Evolutionary conservation across 2,888 invertebrate species (phyloP).

Genomic region (Tetragonisca angustula): DNA sequence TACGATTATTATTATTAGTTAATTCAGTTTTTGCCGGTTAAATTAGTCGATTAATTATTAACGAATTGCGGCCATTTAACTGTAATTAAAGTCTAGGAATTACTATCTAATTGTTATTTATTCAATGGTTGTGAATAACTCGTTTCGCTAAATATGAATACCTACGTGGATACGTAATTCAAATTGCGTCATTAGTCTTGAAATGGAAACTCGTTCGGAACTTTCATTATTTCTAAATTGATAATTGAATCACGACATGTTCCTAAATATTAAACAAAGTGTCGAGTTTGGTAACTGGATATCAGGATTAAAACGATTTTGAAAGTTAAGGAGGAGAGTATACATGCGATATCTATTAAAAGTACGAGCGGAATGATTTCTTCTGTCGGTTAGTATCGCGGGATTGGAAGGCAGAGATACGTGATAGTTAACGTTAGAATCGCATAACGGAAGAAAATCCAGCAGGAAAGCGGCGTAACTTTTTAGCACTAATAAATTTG

Average conservation of each 20-base stretch:
- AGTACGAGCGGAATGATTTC: neutral
- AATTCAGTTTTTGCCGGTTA: no score
- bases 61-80: no score
- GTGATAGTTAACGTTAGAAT: constrained; percentile 23
- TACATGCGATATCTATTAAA: neutral
- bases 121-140: no score
- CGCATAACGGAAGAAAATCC: constrained; percentile 18
- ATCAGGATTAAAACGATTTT: neutral
- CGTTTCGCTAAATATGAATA: no score
- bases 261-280: neutral
- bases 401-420: constrained; percentile 17
- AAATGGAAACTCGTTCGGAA: neutral
- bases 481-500: constrained; percentile 27
- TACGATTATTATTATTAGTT: no score
- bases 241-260: neutral
- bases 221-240: neutral
- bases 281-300: no score
- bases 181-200: neutral
- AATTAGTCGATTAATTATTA: no score
- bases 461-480: constrained; percentile 14
- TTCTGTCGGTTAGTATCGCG: neutral
- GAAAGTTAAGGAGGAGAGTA: neutral
- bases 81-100: no score
- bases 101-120: no score
- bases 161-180: no score